Evolutionary conservation across 1,140 invertebrate genomes (phyloP).

Genomic region (Dryas iulia): DNA sequence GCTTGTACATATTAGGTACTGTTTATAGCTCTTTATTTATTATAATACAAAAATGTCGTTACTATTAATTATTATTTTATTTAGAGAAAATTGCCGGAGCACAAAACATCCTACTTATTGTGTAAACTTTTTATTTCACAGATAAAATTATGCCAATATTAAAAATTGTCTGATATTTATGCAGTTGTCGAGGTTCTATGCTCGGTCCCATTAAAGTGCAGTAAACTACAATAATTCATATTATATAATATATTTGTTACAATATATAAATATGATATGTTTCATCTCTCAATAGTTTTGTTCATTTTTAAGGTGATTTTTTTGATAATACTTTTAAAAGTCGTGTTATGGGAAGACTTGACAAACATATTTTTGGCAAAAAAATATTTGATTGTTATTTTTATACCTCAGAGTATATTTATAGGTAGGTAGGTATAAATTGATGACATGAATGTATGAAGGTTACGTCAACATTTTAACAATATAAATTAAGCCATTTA

Average conservation of each 20-base stretch:
- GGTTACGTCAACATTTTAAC: no score
- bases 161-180: background rate
- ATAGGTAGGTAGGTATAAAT: no score
- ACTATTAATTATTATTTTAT: background rate
- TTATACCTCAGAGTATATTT: background rate
- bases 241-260: conserved; percentile 2
- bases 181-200: background rate
- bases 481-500: no score
- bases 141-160: conserved; percentile 13
- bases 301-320: background rate
- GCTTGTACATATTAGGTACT: background rate
- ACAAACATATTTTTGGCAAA: background rate
- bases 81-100: background rate
- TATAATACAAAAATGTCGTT: background rate
- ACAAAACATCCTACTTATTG: background rate
- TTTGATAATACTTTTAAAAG: background rate
- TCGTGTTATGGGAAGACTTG: background rate
- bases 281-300: conserved; percentile 28
- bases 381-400: background rate
- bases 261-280: conserved; percentile 53
- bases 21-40: background rate
- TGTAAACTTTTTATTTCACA: no score
- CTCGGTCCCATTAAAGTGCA: background rate
- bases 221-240: background rate
- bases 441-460: no score